Percentiles rank a stretch among this genome's conserved stretches.
phyloP scores from a whole-genome alignment of 2,888 invertebrate genomes.

The Theodoxus fluviatilis region DNA sequence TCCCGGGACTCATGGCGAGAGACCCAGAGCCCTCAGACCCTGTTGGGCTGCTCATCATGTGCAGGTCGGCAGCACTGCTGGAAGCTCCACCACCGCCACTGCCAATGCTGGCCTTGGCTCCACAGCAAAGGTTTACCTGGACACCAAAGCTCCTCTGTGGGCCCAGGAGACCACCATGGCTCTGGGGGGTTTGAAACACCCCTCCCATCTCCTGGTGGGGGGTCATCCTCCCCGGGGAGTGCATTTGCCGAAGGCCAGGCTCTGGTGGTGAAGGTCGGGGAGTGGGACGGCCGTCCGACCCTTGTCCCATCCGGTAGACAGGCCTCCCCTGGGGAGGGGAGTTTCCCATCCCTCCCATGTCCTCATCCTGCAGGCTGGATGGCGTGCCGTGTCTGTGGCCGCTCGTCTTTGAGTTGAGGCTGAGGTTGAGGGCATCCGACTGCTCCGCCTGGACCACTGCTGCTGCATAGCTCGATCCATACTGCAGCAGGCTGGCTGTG shows the following conservation, averaged over 20 bases:
- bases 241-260: too few relatives aligned
- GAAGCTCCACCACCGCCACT: constrained; percentile 28
- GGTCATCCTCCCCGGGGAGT: too few relatives aligned
- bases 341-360: constrained; percentile 17
- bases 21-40: constrained; percentile 38
- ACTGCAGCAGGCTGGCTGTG: constrained; percentile 33
- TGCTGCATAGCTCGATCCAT: constrained; percentile 25
- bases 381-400: not conserved
- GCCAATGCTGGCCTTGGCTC: constrained; percentile 24
- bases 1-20: constrained; percentile 35
- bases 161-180: not conserved
- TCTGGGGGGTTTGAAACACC: constrained; percentile 15
- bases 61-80: constrained; percentile 24
- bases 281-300: too few relatives aligned
- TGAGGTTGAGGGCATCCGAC: constrained; percentile 53
- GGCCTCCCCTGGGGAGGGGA: too few relatives aligned
- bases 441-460: constrained; percentile 37
- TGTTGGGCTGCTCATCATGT: too few relatives aligned
- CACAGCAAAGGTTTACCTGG: constrained; percentile 49
- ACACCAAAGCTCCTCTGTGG: constrained; percentile 34
- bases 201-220: not conserved
- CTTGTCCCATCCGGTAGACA: too few relatives aligned
- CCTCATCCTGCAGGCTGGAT: not conserved
- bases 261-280: too few relatives aligned
- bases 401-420: constrained; percentile 24